Conservation (phyloP, 2,888 invertebrate genomes). For the Phrixothrix hirtus region DNA sequence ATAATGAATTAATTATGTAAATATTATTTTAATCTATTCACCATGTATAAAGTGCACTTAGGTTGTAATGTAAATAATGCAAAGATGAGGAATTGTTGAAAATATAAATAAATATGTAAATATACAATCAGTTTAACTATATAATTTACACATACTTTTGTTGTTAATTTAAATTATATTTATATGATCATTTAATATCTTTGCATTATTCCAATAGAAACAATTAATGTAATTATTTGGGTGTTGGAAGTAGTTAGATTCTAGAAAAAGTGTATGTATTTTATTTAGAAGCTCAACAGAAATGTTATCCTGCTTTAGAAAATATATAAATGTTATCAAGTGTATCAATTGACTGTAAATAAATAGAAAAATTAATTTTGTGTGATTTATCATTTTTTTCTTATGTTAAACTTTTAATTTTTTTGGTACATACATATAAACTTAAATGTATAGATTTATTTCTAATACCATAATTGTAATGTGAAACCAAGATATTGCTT, state of each 20-base stretch:
- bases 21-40: constrained; percentile 21
- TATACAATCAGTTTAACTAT: not conserved
- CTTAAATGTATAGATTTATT: too few relatives aligned
- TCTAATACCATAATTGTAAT: too few relatives aligned
- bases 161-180: not conserved
- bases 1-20: constrained; percentile 24
- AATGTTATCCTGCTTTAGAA: not conserved
- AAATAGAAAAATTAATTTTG: too few relatives aligned
- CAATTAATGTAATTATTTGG: too few relatives aligned
- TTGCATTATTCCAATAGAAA: too few relatives aligned
- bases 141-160: not conserved
- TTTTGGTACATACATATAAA: too few relatives aligned
- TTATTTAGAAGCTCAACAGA: not conserved
- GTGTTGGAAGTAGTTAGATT: constrained; percentile 7
- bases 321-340: not conserved
- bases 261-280: not conserved
- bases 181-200: not conserved
- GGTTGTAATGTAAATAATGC: constrained; percentile 11
- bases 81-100: not conserved
- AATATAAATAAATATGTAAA: constrained; percentile 2
- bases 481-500: too few relatives aligned
- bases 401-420: too few relatives aligned
- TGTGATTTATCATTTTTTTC: too few relatives aligned
- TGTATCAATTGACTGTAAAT: too few relatives aligned
- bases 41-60: constrained; percentile 29